Evolutionary conservation across 2,888 invertebrate genomes (phyloP), one percentile per base, ranked within the genome.

Genomic region (Alviniconcha strummeri): DNA sequence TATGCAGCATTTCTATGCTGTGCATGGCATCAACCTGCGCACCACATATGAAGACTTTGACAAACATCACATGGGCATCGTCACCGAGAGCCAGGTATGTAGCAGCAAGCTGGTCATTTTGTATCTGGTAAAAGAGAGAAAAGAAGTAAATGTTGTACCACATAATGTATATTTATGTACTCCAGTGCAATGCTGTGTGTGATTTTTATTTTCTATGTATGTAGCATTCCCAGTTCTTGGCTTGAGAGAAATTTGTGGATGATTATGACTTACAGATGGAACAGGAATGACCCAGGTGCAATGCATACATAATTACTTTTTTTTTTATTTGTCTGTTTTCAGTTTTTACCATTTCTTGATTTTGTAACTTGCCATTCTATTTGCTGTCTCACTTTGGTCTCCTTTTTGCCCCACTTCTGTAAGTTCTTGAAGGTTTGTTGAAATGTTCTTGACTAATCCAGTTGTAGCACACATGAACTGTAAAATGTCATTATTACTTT

Each of bases 31-130:
- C 84, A 92, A 92, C 84, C 84, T 94, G 55, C 87, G 92, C 69
- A 91, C 91, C 6, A 89, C 90, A 78, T 94, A 92, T 88, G 91
- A 93, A 86, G 93, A 94, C 83, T 94, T 93, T 90, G 94, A 94
- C 86, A 86, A 88, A 72, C 93, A 93, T 82, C 92, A 93, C 86
- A 92, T 90, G 86, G 93, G 94, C 8, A 89, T 91, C 54, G 91
- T 94, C 15, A 91, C 93, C 60, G 93, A 94, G 84, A 93, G 92
- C 84, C 93, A 94, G 92, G 94, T 93, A 87, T 77, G 54, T 79
- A 36, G 36, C 36, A 36, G 36, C 36, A 36, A 36, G 36, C 36
- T 36, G 36, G 36, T 36, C 36, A 36, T 8, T 71, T 71, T 71
- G 1, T 71, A 17, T 71, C 57, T 80, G 36, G 36, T 36, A 36